Evolutionary conservation across 1,140 invertebrate species (phyloP), one percentile per base, ranked within the genome.

Genomic region (Matsumurasca onukii): DNA sequence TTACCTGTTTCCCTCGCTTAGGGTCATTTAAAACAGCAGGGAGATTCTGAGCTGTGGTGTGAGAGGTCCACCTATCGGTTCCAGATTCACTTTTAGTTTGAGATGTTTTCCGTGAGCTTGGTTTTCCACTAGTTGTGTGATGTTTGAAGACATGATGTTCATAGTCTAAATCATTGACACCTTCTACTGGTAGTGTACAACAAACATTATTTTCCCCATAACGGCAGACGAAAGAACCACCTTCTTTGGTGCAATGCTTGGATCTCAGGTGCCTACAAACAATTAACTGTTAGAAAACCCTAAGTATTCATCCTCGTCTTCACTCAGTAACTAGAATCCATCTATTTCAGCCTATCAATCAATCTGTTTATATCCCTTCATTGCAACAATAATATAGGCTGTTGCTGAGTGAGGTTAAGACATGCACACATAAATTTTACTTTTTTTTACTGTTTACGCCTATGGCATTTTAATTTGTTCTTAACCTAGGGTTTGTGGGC

Each of bases 21-120:
- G 98, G 97, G 83, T 99, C 97, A 82, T 98, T 98, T 29, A 99
- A 84, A 66, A 98, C 94, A 62, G 97, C 95, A 25, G 97, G 93
- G 71, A 99, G 84, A 81, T 99, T 99, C 81, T 98, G 95, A 24
- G 91, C 87, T 29, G 94, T 90, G 3, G 88, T 90, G 78, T 90
- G 92, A 62, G 92, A 82, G 2, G 88, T 87, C 90, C 91, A 93
- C 64, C 86, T 82, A 17, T 87, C 83, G 3, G 81, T 77, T 48
- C 79, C 20, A 55, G 12, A 31, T 51, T 66, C 59, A 15, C 31
- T 48, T 22, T 48, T 69, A 3, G 27, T 31, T n/a, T 31, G 52
- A 17, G 65, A 67, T 22, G 51, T 22, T 25, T 66, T 69, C 20
- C 62, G 66, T 15, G 69, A 66, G 27, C 34, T 17, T 12, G 24